phyloP scores from a whole-genome alignment of 2,797 vertebrate species.

The Alcedo quadribrachys region DNA sequence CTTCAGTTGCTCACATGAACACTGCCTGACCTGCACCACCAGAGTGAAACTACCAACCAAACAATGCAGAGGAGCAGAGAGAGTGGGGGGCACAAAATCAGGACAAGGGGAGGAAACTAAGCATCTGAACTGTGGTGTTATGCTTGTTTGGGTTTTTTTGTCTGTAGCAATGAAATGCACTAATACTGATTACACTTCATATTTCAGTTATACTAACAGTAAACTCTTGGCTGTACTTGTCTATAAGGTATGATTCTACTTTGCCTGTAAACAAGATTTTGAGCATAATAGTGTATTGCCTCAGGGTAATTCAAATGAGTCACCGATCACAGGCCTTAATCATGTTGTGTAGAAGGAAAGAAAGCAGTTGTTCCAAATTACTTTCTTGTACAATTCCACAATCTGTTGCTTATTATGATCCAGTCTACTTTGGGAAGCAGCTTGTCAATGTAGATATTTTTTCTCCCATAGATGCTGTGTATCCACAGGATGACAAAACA shows the following conservation, averaged over 20 bases:
- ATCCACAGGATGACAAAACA: neutral
- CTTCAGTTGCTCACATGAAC: neutral
- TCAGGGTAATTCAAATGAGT: constrained; percentile 26
- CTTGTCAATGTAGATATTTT: neutral
- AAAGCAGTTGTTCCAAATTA: neutral
- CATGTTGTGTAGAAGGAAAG: neutral
- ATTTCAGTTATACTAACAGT: neutral
- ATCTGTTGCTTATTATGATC: constrained; percentile 12
- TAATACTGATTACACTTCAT: neutral
- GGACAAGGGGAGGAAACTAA: neutral
- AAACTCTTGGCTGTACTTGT: neutral
- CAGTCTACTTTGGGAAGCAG: neutral
- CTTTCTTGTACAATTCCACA: neutral
- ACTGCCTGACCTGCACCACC: neutral
- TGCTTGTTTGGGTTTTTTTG: neutral
- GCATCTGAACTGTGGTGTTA: neutral
- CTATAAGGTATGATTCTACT: neutral
- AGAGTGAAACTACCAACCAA: neutral
- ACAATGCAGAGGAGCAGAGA: neutral
- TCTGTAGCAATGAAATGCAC: neutral
- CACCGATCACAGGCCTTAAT: neutral
- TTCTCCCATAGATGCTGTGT: neutral
- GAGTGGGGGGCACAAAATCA: neutral
- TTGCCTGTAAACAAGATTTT: constrained; percentile 7
- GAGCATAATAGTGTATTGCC: neutral